These are phyloP conservation scores for Tetrax tetrax DNA, from an alignment of 2,113 vertebrate genomes.

Conservation along the genomic window DNA sequence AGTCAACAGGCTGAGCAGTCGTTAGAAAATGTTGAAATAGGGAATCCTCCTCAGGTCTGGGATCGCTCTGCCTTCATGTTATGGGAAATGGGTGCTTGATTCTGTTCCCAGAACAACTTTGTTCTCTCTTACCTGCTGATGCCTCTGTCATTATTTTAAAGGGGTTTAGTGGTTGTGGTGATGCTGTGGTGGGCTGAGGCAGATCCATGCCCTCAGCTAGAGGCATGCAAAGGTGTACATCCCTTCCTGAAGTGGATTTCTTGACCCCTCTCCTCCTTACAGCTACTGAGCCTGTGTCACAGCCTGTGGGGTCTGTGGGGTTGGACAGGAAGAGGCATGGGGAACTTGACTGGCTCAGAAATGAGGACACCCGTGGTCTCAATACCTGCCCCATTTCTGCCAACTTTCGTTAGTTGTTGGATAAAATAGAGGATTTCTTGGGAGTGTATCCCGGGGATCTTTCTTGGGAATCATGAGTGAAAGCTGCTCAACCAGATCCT, in stretches of 20 bases:
- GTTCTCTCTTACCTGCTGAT: not conserved
- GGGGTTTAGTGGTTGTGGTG: not conserved
- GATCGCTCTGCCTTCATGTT: accelerated
- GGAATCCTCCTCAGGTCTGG: not conserved
- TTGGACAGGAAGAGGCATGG: not conserved
- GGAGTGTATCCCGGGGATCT: not conserved
- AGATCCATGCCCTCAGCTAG: not conserved
- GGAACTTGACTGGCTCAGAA: not conserved
- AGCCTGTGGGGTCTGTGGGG: not conserved
- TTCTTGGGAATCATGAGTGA: not conserved
- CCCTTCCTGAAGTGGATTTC: not conserved
- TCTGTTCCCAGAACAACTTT: not conserved
- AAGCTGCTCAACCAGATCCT: not conserved
- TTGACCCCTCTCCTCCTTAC: not conserved
- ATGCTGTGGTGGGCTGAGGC: not conserved
- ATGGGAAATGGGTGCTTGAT: not conserved
- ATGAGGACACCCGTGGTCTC: accelerated
- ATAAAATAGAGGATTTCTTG: not conserved
- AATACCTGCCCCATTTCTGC: not conserved
- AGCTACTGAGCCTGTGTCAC: not conserved
- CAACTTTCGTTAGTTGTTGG: not conserved
- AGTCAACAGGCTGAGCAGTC: not conserved
- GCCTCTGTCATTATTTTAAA: not conserved
- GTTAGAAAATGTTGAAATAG: not conserved
- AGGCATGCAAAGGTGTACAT: not conserved